These are phyloP conservation scores for Drosophila niveifrons DNA, from an alignment of 2,888 invertebrate species.

Conservation along the genomic window DNA sequence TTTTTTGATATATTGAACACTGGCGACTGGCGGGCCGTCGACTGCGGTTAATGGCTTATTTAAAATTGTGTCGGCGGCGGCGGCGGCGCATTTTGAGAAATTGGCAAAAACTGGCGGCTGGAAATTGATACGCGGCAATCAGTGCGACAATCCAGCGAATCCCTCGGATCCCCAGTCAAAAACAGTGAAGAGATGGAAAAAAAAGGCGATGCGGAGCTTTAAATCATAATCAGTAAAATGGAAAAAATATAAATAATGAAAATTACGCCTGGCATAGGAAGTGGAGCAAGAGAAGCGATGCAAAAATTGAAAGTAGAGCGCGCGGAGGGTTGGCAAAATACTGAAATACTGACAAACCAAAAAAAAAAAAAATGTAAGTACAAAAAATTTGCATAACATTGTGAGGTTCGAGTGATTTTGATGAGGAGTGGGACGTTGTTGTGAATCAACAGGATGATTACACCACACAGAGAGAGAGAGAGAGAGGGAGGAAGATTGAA, in stretches of 20 bases:
- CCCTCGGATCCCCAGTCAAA: conserved; percentile 12
- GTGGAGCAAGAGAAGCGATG: conserved; percentile 25
- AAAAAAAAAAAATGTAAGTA: conserved; percentile 22
- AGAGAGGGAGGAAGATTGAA: not conserved
- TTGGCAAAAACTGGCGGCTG: conserved; percentile 78
- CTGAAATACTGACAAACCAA: not conserved
- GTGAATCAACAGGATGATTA: conserved; percentile 79
- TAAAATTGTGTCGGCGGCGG: conserved; percentile 75
- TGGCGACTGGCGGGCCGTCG: conserved; percentile 64
- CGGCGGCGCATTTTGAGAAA: conserved; percentile 80
- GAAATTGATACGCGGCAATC: conserved; percentile 84
- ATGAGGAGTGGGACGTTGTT: conserved; percentile 42
- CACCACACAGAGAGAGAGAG: conserved; percentile 11
- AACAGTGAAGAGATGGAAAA: not conserved
- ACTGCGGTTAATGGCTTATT: conserved; percentile 85
- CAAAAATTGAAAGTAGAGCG: conserved; percentile 75
- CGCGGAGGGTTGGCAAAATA: conserved; percentile 66
- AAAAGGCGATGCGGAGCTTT: conserved; percentile 58
- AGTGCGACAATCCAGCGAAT: conserved; percentile 61
- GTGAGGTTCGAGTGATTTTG: conserved; percentile 59
- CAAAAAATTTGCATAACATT: conserved; percentile 72
- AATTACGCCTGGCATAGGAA: conserved; percentile 55
- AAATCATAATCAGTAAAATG: conserved; percentile 84
- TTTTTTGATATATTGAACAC: conserved; percentile 82
- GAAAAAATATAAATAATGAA: conserved; percentile 82